Percentiles rank a stretch among this genome's conserved stretches.
Evolutionary conservation across 2,113 vertebrate genomes (phyloP).

Genomic region (Morone chrysops): DNA sequence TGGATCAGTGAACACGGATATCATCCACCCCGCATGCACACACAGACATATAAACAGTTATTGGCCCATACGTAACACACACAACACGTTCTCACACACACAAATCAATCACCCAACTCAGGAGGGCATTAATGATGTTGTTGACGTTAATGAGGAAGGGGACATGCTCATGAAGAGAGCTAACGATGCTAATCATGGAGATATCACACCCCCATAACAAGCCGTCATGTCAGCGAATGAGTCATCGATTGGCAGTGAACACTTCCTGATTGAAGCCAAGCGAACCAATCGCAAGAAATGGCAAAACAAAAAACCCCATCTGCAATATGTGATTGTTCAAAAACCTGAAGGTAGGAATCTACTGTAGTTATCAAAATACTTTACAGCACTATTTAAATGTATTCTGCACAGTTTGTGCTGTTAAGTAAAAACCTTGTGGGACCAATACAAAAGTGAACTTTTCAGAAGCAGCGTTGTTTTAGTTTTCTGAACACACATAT

Average conservation of each 20-base stretch:
- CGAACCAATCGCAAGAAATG: not conserved
- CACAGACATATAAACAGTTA: conserved; percentile 7
- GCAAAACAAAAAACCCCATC: conserved; percentile 4
- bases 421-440: not conserved
- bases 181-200: conserved; percentile 64
- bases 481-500: not conserved
- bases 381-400: not conserved
- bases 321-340: conserved; percentile 15
- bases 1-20: conserved; percentile 59
- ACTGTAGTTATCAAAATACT: not conserved
- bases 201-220: conserved; percentile 50
- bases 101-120: conserved; percentile 64
- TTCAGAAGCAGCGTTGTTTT: not conserved
- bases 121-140: conserved; percentile 55
- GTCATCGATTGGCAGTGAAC: conserved; percentile 23
- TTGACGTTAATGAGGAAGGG: conserved; percentile 68
- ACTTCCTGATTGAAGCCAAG: not conserved
- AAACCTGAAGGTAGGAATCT: not conserved
- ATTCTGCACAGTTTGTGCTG: not conserved
- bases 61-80: not conserved
- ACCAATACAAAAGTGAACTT: too few species aligned
- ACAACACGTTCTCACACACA: not conserved
- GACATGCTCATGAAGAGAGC: conserved; percentile 57
- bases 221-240: conserved; percentile 45
- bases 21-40: conserved; percentile 28